phyloP scores from a whole-genome alignment of 1,140 invertebrate genomes.

The Euglossa dilemma region DNA sequence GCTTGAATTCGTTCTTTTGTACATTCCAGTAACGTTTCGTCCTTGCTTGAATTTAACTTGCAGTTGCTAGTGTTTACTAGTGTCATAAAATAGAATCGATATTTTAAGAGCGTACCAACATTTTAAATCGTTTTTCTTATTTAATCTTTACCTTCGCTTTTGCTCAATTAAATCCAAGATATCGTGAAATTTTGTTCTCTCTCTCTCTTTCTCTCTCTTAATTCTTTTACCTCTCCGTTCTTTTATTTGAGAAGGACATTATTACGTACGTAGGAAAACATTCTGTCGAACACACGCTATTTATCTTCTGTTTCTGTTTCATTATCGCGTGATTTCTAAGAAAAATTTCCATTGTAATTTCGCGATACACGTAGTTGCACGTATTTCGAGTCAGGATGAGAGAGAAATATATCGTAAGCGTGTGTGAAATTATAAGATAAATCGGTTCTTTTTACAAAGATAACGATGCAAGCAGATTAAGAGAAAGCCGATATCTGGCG shows the following conservation, averaged over 20 bases:
- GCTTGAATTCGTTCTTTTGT: constrained; percentile 30
- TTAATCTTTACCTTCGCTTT: not conserved
- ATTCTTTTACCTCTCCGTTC: too few relatives aligned
- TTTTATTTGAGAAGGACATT: not conserved
- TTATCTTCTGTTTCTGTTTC: not conserved
- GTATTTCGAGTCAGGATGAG: too few relatives aligned
- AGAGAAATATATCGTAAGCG: not conserved
- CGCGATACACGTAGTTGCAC: not conserved
- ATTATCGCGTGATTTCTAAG: not conserved
- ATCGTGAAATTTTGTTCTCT: not conserved
- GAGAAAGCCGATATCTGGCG: not conserved
- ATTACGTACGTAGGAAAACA: not conserved
- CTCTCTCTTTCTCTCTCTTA: not conserved
- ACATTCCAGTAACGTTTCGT: constrained; percentile 19
- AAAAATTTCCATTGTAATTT: not conserved
- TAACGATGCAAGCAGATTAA: not conserved
- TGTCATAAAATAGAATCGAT: not conserved
- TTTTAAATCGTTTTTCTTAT: not conserved
- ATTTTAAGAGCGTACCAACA: not conserved
- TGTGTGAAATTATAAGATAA: not conserved
- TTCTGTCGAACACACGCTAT: too few relatives aligned
- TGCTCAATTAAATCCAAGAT: not conserved
- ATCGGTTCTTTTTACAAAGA: not conserved
- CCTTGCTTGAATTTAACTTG: constrained; percentile 16
- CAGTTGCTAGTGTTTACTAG: not conserved